Evolutionary conservation across 2,888 invertebrate genomes (phyloP).

Genomic region (Kryphioiulus occultus): DNA sequence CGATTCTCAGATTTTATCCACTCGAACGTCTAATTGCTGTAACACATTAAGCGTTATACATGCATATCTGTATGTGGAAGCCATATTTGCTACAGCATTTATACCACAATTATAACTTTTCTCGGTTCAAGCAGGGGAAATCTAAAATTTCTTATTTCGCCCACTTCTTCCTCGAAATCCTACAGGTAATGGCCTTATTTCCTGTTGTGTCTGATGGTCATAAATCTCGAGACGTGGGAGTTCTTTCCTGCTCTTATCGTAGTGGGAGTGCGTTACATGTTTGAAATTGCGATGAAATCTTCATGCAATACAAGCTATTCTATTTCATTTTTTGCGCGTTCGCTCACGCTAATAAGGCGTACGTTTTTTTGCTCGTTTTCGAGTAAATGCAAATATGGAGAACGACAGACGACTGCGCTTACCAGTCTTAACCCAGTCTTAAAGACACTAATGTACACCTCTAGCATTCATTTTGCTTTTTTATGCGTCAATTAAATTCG

Average conservation of each 20-base stretch:
- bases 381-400: not conserved
- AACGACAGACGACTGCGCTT: not conserved
- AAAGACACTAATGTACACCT: not conserved
- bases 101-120: not conserved
- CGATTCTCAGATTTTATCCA: not conserved
- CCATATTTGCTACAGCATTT: not conserved
- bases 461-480: not conserved
- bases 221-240: not conserved
- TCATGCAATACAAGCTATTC: not conserved
- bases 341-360: not conserved
- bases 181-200: slow-evolving; percentile 15
- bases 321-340: not conserved
- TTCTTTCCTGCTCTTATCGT: slow-evolving; percentile 1
- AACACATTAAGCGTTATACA: not conserved
- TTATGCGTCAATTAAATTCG: not conserved
- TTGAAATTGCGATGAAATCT: not conserved
- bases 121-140: not conserved
- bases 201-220: slow-evolving; percentile 30
- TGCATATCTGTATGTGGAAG: not conserved
- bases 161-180: not conserved
- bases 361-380: not conserved
- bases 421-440: not conserved
- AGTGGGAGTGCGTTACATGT: not conserved
- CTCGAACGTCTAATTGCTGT: not conserved
- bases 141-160: not conserved